phyloP scores from a whole-genome alignment of 2,113 vertebrate species.

The Uria lomvia region DNA sequence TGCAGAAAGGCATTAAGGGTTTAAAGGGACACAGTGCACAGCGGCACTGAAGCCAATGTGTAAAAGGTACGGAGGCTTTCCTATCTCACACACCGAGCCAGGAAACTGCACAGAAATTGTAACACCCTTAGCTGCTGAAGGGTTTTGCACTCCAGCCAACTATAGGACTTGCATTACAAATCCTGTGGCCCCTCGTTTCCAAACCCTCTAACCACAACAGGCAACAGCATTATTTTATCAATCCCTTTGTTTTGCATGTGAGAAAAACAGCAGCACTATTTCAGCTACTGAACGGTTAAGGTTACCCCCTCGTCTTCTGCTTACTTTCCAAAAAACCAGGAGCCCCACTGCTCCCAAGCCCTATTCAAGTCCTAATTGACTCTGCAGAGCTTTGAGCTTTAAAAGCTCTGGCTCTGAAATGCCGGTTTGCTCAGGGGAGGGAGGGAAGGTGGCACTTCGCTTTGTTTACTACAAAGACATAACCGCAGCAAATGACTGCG shows the following conservation, averaged over 20 bases:
- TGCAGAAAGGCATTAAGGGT: not conserved
- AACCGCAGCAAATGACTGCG: constrained; percentile 38
- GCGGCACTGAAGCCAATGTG: not conserved
- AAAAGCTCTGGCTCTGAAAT: constrained; percentile 47
- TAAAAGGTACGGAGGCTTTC: not conserved
- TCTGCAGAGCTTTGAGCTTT: constrained; percentile 55
- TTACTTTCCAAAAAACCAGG: constrained; percentile 36
- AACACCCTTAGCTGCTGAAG: not conserved
- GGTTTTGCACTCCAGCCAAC: constrained; percentile 16
- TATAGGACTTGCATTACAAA: not conserved
- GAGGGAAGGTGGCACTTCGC: constrained; percentile 54
- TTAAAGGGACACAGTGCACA: not conserved
- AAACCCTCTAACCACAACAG: constrained; percentile 3
- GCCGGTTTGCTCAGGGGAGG: constrained; percentile 37
- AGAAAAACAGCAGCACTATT: constrained; percentile 4
- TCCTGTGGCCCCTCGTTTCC: not conserved
- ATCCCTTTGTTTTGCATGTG: constrained; percentile 8
- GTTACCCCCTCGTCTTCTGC: not conserved
- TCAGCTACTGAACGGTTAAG: constrained; percentile 48
- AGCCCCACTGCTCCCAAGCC: constrained; percentile 27
- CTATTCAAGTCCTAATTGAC: constrained; percentile 64
- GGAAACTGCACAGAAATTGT: not conserved
- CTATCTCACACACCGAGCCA: not conserved
- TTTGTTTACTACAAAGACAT: constrained; percentile 68
- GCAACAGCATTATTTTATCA: constrained; percentile 46